Evolutionary conservation across 2,888 invertebrate genomes (phyloP).

Genomic region (Tanypteryx hageni): DNA sequence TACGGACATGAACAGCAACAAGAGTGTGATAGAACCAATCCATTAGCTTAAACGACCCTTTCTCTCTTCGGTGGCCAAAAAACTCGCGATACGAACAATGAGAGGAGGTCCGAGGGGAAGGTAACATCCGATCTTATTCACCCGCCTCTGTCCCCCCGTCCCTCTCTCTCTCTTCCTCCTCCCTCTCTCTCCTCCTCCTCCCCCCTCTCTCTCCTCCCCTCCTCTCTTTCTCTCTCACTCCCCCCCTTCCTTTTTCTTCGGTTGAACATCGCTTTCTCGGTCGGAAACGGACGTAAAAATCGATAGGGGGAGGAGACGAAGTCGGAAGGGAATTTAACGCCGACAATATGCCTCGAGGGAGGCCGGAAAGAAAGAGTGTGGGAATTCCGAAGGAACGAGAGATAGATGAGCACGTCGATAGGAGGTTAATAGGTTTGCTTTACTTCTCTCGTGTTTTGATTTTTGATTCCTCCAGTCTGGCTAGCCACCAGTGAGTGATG

Average conservation of each 20-base stretch:
- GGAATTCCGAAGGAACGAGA: not conserved
- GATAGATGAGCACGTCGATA: not conserved
- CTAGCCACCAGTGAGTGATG: no score
- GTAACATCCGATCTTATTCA: not conserved
- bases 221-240: no score
- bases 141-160: constrained; percentile 12
- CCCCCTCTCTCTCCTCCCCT: no score
- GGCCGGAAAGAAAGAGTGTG: not conserved
- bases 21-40: not conserved
- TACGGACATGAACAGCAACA: not conserved
- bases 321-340: constrained; percentile 51
- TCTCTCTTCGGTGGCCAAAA: not conserved
- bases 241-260: not conserved
- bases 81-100: not conserved
- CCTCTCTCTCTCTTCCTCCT: not conserved
- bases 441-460: not conserved
- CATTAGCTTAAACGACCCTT: not conserved
- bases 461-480: no score
- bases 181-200: no score
- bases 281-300: constrained; percentile 49
- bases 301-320: not conserved
- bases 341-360: constrained; percentile 50
- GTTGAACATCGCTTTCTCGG: not conserved
- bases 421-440: constrained; percentile 13
- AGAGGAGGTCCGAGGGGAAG: not conserved